phyloP scores from a whole-genome alignment of 2,797 vertebrate genomes.

The Hoplostethus mediterraneus region DNA sequence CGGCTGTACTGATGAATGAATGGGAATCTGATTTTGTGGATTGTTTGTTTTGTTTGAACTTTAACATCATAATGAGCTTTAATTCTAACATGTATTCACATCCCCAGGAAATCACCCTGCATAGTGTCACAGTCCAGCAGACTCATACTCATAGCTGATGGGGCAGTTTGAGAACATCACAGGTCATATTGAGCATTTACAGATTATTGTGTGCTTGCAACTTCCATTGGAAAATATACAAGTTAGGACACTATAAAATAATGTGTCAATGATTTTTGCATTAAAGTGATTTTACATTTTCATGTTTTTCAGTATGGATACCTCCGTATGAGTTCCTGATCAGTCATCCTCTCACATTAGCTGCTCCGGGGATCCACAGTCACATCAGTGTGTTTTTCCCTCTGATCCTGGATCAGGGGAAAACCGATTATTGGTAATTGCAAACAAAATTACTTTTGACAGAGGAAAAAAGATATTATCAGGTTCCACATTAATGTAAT shows the following conservation, averaged over 20 bases:
- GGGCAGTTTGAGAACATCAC: background rate
- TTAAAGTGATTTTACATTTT: background rate
- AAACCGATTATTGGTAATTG: too few relatives aligned
- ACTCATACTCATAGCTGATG: too few relatives aligned
- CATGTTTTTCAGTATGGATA: background rate
- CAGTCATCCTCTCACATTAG: background rate
- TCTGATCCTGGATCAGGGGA: too few relatives aligned
- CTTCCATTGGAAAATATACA: background rate
- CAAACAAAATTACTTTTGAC: too few relatives aligned
- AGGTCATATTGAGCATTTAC: background rate
- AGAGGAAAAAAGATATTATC: too few relatives aligned
- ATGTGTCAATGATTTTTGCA: background rate
- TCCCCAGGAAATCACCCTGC: constrained; percentile 31
- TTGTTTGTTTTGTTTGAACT: constrained; percentile 19
- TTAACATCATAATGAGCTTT: background rate
- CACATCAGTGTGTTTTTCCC: too few relatives aligned
- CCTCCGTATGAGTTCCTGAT: background rate
- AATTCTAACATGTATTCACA: constrained; percentile 13
- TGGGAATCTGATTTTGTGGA: constrained; percentile 6
- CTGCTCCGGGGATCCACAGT: too few relatives aligned
- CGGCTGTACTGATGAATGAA: constrained; percentile 11
- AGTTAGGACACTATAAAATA: background rate
- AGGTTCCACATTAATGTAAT: too few relatives aligned
- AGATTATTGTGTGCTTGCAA: too few relatives aligned
- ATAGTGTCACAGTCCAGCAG: constrained; percentile 16